Evolutionary conservation across 30 jellyfish, hydroid and myxozoan species (phyloP), one percentile per base, ranked within the genome.

Genomic region (Chironex yamaguchii): DNA sequence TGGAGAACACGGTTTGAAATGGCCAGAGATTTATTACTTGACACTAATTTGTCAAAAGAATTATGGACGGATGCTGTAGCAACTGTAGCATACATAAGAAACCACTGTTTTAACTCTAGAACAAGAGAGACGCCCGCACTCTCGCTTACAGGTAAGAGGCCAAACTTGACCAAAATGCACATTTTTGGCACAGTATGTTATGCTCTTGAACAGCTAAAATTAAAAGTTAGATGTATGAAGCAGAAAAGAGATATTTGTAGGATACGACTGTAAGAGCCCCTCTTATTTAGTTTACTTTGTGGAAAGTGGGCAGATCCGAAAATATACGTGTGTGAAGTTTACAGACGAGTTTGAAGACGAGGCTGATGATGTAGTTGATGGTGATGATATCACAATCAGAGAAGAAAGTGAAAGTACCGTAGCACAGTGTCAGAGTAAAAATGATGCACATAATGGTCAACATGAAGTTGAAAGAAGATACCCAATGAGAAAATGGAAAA

Each of bases 1-100:
- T 88, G 97, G 97, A 36, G 96, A 52, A 36, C 96, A 26, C 30
- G 79, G 30, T 88, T 88, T 81, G 97, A 88, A 32, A 80, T 88
- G 96, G 97, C 86, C 29, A 79, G 97, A 65, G 86, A 91, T 27
- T 54, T 80, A 31, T 17, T 88, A 49, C 42, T 49, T 2, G 92
- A 88, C 68, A 72, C 86, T 21, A 70, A 72, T 2, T 48, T 89
- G 13, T 67, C 88, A 12, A 81, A 80, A 71, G 70, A 65, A 1
- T 28, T 89, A 4, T 89, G 97, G 97, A 51, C 96, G 22, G 81
- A 88, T 52, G 97, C 97, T 28, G 91, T 82, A 17, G 30, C 62
- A 71, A 62, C 86, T 34, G 96, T 96, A 0, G 52, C 96, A 0
- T 74, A 89, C 65, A 79, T 80, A 14, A 67, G 91, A 30, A 88